Evolutionary conservation across 2,888 invertebrate species (phyloP), one percentile per base, ranked within the genome.

Genomic region (Sinohyriopsis cumingii): DNA sequence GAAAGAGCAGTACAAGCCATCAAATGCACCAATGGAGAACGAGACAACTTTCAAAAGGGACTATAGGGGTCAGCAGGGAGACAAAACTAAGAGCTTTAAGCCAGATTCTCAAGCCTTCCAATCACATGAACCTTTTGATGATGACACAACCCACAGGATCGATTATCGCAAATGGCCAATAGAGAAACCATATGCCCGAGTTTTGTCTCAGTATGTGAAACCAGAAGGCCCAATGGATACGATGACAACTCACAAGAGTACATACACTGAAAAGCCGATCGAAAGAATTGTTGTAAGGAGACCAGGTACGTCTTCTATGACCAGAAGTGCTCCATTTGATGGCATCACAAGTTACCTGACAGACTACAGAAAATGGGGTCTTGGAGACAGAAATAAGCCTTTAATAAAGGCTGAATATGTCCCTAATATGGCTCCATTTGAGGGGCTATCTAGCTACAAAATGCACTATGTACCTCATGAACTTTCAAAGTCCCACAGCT

Each of bases 141-240:
- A 82, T 69, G 79, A 78, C 55, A 90, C 90, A 28, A 90, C 90
- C 0, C 82, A 86, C 69, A 82, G 86, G 68, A 77, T 80, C 65
- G 89, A 90, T 73, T 90, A 81, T 72, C 80, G 83, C 56, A 78
- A 70, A 59, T 86, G 86, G 85, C 81, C 84, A 59, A 73, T 80
- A 12, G 84, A 86, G 62, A 76, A 82, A 59, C 88, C 88, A 5
- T 82, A 69, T 70, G 73, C 80, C 1, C 86, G 85, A 63, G 78
- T 80, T 24, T 84, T 83, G 5, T 88, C 88, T 12, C 76, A 67
- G 54, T 90, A 88, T 76, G 73, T 69, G 63, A 82, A 81, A 71
- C 89, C 89, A 7, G 83, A 82, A 3, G 90, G 89, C 5, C 82
- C 84, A n/a, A 86, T 90, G 84, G 87, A 89, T 64, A 78, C 80